phyloP scores from a whole-genome alignment of 2,113 vertebrate species.

The Todiramphus chloris region DNA sequence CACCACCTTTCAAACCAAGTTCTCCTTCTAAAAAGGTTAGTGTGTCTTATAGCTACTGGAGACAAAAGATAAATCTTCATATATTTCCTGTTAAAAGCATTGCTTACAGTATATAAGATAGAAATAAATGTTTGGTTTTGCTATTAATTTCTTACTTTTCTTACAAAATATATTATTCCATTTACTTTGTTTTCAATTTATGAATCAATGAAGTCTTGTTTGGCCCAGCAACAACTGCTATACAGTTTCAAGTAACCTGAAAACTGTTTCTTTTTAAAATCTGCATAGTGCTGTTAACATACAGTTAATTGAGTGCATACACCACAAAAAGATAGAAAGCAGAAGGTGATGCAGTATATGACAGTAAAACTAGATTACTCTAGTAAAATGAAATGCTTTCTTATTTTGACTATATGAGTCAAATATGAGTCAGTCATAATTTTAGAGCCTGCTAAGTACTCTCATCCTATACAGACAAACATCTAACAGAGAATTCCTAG shows the following conservation, averaged over 20 bases:
- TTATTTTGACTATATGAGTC: background rate
- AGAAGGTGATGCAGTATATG: background rate
- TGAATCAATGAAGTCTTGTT: background rate
- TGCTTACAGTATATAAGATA: background rate
- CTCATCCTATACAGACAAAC: background rate
- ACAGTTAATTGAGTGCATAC: background rate
- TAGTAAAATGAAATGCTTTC: background rate
- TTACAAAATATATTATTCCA: background rate
- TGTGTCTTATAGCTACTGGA: background rate
- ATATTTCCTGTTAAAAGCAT: background rate
- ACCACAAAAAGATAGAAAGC: background rate
- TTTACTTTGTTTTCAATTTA: background rate
- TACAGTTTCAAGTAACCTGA: background rate
- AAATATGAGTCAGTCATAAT: background rate
- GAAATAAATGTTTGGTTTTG: background rate
- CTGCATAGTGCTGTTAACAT: background rate
- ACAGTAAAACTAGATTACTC: background rate
- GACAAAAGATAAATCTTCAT: background rate
- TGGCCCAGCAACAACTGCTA: background rate
- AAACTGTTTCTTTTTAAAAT: background rate
- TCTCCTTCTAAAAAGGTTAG: slow-evolving; percentile 86
- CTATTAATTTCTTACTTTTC: background rate
- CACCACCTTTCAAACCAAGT: slow-evolving; percentile 81
- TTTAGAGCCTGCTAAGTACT: background rate
- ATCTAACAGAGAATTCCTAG: background rate